Conservation (phyloP, 2,113 vertebrate species). For the Arvicanthis niloticus region DNA sequence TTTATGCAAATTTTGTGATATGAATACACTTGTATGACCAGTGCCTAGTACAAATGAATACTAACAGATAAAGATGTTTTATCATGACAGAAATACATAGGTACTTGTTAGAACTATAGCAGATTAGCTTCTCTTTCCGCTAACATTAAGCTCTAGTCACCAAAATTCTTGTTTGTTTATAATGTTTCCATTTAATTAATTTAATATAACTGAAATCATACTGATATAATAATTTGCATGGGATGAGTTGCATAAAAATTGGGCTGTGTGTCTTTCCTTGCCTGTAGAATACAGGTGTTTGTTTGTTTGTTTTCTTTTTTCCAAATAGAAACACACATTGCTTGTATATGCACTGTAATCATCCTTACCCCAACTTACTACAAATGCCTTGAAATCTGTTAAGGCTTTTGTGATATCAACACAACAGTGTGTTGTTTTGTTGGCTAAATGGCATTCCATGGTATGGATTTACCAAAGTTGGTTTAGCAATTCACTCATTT, state of each 20-base stretch:
- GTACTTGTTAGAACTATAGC: rapidly evolving
- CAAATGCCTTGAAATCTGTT: neutral
- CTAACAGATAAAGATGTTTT: neutral
- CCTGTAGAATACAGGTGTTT: neutral
- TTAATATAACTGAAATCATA: neutral
- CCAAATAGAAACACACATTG: neutral
- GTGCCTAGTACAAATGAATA: neutral
- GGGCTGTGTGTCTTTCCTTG: neutral
- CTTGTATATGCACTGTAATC: neutral
- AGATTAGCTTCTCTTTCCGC: neutral
- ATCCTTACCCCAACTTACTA: neutral
- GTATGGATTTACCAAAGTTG: neutral
- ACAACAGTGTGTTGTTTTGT: neutral
- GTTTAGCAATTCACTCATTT: neutral
- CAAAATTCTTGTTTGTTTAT: neutral
- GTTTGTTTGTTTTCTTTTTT: neutral
- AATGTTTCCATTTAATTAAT: neutral
- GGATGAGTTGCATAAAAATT: neutral
- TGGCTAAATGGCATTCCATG: neutral
- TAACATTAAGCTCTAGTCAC: neutral
- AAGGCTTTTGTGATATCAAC: neutral
- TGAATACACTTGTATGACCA: neutral
- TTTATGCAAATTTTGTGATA: neutral
- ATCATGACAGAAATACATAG: neutral
- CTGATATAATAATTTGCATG: neutral